Base-by-base conservation (phyloP, 2,888 invertebrate genomes). In the Steinernema scapterisci region DNA sequence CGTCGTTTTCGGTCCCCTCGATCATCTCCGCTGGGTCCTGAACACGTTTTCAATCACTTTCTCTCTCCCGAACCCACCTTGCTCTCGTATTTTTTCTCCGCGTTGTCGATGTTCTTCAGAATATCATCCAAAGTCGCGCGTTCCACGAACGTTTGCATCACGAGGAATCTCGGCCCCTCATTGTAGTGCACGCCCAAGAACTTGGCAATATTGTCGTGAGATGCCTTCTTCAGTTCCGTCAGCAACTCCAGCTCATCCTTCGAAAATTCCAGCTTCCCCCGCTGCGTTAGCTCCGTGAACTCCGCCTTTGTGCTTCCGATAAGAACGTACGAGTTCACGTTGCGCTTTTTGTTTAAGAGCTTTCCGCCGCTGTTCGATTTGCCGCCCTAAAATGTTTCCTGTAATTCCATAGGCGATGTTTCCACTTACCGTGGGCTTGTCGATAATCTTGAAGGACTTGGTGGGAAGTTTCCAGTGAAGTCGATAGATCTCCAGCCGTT, bases 181-280 rank as follows among this genome's bases (percentile, higher is more conserved):
- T 86, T 86, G 74, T 81, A 83, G 52, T 75, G 75, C 52, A 86
- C 74, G n/a, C 86, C 86, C 71, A 83, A 63, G 63, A 82, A 80
- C 31, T 79, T 82, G 27, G 84, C 81, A 23, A 86, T 54, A 74
- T 86, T 86, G 74, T 86, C 86, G 75, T 86, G 79, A 56, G 79
- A 82, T n/a, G 84, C 19, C 45, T 80, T 77, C 76, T 84, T 86
- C 48, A 86, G 63, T 70, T 82, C 82, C 72, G 79, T 82, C 31
- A 86, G 76, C 75, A 74, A 80, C 44, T 79, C 79, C 54, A 85
- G 44, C 16, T 84, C 83, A 0, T 43, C 54, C 78, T 82, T 82
- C 2, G 73, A 72, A 76, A 83, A 86, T n/a, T 74, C 75, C 31
- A 86, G 81, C 54, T 79, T 82, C 51, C 78, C 80, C 3, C 77